Evolutionary conservation across 2,888 invertebrate genomes (phyloP), one percentile per base, ranked within the genome.

Genomic region (Papilio demoleus): DNA sequence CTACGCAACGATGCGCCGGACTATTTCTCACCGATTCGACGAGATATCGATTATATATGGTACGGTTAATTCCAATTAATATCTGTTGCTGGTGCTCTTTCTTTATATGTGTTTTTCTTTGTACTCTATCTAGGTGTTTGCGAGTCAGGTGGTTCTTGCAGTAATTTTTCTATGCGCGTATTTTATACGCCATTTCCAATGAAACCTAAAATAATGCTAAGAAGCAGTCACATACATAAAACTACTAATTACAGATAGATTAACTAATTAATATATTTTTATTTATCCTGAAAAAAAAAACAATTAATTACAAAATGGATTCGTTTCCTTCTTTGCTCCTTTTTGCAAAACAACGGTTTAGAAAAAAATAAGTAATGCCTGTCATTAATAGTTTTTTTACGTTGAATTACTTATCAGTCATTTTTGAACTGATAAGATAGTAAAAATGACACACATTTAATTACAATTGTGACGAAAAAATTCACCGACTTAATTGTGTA

Each of bases 1-100:
- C 87, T 82, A 84, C 83, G 84, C 77, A 76, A 78, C 67, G 75
- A 77, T 81, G 81, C 81, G 76, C 82, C 79, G 81, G 80, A 85
- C 86, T 86, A 86, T 87, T 87, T 87, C 84, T 85, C 84, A 80
- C 85, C 82, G 84, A 84, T 86, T 76, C 76, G 65, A 74, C 72
- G 73, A 74, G 81, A 84, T 83, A 82, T 70, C 76, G 79, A 79
- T 79, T 82, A 79, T 82, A 77, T 83, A 79, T 75, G 75, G 73
- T 67, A 68, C 64, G 45, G 67, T 62, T 69, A 47, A 68, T 63
- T 50, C 59, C 70, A 66, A 66, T 70, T 70, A 70, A 63, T 66
- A 63, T 47, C 50, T 58, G 59, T 40, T 38, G 31, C 31, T 34
- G 3, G n/a, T 22, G 38, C 14, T 45, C 11, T 42, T 62, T 62